Conservation (phyloP, 2,888 invertebrate species). For the Dryadula phaetusa region DNA sequence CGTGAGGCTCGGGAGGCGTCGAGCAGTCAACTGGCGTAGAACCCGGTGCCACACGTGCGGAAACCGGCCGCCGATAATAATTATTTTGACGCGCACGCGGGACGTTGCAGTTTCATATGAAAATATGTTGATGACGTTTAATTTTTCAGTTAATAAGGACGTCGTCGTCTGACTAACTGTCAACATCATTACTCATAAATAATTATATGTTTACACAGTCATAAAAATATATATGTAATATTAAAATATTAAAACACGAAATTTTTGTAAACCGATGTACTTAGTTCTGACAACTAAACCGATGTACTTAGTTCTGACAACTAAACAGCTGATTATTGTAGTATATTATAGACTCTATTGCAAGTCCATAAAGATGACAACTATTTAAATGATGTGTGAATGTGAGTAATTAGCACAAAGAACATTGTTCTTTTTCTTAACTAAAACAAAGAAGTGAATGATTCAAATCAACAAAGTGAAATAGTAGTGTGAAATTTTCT, state of each 20-base stretch:
- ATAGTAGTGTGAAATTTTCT: constrained; percentile 13
- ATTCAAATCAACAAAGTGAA: constrained; percentile 15
- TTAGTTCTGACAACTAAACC: constrained; percentile 22
- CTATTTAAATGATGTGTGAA: constrained; percentile 12
- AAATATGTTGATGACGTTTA: constrained; percentile 26
- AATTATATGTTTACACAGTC: background rate
- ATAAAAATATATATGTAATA: background rate
- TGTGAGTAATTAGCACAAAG: constrained; percentile 20
- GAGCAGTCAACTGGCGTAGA: constrained; percentile 58
- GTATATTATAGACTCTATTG: constrained; percentile 4
- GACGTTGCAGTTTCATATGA: constrained; percentile 33
- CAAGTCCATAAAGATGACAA: constrained; percentile 10
- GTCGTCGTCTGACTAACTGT: constrained; percentile 19
- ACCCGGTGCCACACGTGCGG: constrained; percentile 60
- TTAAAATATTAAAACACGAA: background rate
- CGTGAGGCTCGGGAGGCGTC: constrained; percentile 47
- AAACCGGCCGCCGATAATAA: constrained; percentile 59
- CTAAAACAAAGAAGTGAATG: constrained; percentile 30
- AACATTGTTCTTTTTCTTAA: constrained; percentile 31
- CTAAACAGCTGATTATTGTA: constrained; percentile 25
- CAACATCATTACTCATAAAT: background rate
- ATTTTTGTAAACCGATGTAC: background rate
- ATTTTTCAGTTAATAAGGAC: constrained; percentile 43
- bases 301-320: constrained; percentile 5
- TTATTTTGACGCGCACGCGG: constrained; percentile 58